Evolutionary conservation across 2,888 invertebrate species (phyloP).

Genomic region (Altica lythri): DNA sequence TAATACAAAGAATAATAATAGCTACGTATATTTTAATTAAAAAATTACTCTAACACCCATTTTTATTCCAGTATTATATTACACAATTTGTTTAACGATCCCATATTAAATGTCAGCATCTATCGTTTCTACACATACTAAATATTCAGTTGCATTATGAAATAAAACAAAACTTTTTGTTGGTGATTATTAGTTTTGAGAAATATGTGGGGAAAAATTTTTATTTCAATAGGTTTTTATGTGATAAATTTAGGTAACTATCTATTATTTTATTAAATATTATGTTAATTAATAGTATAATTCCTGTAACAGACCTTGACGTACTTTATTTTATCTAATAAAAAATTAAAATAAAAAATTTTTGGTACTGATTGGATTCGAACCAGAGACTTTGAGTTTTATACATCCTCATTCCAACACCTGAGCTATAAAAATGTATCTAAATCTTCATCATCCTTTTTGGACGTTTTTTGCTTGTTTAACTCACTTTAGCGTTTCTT

Average conservation of each 20-base stretch:
- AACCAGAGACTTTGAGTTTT: too few species aligned
- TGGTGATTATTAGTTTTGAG: too few species aligned
- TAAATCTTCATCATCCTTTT: too few species aligned
- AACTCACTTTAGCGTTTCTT: too few species aligned
- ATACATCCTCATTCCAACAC: too few species aligned
- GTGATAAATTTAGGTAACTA: conserved; percentile 1
- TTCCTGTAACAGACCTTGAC: too few species aligned
- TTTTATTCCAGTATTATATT: not conserved
- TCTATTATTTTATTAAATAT: not conserved
- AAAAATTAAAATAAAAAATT: too few species aligned
- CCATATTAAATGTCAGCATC: conserved; percentile 5
- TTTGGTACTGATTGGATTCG: too few species aligned
- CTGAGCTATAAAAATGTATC: too few species aligned
- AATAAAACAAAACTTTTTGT: not conserved
- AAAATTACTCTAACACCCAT: conserved; percentile 1
- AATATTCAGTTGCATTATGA: not conserved
- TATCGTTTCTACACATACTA: not conserved
- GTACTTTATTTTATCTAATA: too few species aligned
- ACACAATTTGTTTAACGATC: not conserved
- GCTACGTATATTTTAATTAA: not conserved
- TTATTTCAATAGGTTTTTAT: not conserved
- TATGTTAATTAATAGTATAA: too few species aligned
- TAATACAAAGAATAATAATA: conserved; percentile 1
- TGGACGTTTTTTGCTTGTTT: too few species aligned
- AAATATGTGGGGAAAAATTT: conserved; percentile 6